These are phyloP conservation scores for Conistra vaccinii DNA, from an alignment of 2,888 invertebrate genomes.

Conservation along the genomic window DNA sequence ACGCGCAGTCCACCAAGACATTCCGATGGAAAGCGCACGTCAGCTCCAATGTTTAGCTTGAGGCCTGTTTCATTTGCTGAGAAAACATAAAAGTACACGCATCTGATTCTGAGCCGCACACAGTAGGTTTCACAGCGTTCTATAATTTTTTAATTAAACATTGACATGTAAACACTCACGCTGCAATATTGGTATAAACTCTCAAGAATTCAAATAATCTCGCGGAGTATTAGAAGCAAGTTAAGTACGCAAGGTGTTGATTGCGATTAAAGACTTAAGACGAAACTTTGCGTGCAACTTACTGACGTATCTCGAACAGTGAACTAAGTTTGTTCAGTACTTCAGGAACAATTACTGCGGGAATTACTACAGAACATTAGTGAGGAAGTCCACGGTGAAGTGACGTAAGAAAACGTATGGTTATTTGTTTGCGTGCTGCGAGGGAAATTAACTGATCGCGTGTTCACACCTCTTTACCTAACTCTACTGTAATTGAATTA, in stretches of 20 bases:
- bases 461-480: conserved; percentile 74
- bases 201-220: conserved; percentile 44
- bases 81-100: conserved; percentile 40
- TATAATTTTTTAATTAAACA: conserved; percentile 56
- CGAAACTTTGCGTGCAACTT: conserved; percentile 45
- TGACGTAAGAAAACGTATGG: conserved; percentile 44
- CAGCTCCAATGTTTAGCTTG: conserved; percentile 53
- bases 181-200: conserved; percentile 55
- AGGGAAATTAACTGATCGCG: conserved; percentile 69
- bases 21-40: conserved; percentile 49
- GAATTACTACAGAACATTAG: conserved; percentile 22
- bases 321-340: conserved; percentile 33
- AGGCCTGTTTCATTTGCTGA: conserved; percentile 62
- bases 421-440: conserved; percentile 66
- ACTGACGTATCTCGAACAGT: conserved; percentile 23
- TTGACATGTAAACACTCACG: conserved; percentile 22
- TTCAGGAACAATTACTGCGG: conserved; percentile 29
- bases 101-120: conserved; percentile 17
- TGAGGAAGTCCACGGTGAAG: conserved; percentile 8
- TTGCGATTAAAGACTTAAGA: conserved; percentile 54
- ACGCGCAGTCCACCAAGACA: conserved; percentile 36
- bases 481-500: conserved; percentile 71
- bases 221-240: conserved; percentile 28
- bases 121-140: conserved; percentile 23
- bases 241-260: conserved; percentile 51